phyloP scores from a whole-genome alignment of 2,113 vertebrate genomes.

The Dipodomys stephensi region DNA sequence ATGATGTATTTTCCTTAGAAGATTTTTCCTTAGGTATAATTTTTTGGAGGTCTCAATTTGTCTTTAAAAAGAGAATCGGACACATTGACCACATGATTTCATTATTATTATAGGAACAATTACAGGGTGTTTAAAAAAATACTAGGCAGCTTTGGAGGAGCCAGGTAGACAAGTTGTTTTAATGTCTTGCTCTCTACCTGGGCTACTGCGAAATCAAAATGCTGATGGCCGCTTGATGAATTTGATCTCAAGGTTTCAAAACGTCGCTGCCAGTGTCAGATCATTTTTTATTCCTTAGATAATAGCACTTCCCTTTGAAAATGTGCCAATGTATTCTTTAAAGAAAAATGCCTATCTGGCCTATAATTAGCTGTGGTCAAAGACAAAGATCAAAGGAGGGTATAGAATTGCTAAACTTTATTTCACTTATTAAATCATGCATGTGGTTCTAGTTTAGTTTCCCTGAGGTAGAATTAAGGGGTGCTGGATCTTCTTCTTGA shows the following conservation, averaged over 20 bases:
- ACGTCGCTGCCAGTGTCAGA: conserved; percentile 78
- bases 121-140: conserved; percentile 63
- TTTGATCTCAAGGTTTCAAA: conserved; percentile 69
- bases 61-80: conserved; percentile 63
- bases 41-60: conserved; percentile 64
- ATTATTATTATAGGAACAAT: conserved; percentile 41
- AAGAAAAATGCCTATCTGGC: conserved; percentile 80
- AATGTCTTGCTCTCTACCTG: conserved; percentile 58
- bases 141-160: conserved; percentile 36
- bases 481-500: conserved; percentile 62
- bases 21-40: conserved; percentile 34
- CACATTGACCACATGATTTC: conserved; percentile 60
- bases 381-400: conserved; percentile 79
- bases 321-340: conserved; percentile 81
- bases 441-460: conserved; percentile 81
- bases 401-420: conserved; percentile 66
- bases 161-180: conserved; percentile 75
- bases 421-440: conserved; percentile 81
- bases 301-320: conserved; percentile 83
- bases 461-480: conserved; percentile 65
- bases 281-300: conserved; percentile 83
- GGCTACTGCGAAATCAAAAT: conserved; percentile 45
- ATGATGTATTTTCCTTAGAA: conserved; percentile 89
- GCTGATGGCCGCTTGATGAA: conserved; percentile 54
- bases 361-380: conserved; percentile 79